These are phyloP conservation scores for Lasioglossum zephyrum DNA, from an alignment of 2,888 invertebrate species.

Conservation along the genomic window DNA sequence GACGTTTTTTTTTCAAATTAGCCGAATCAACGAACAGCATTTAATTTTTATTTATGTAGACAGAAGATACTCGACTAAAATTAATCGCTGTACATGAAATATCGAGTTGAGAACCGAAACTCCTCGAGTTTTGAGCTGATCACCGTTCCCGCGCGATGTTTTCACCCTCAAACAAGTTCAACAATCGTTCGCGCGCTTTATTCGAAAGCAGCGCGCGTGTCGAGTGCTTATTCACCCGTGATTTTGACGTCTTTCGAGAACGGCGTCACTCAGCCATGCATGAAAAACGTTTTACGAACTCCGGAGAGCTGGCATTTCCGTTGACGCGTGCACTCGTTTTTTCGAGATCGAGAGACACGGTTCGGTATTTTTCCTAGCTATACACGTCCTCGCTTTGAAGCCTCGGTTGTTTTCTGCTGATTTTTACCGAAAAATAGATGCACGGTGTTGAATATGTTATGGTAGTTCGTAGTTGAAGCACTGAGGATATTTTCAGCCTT, in stretches of 20 bases:
- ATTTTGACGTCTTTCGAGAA: background rate
- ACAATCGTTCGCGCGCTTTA: background rate
- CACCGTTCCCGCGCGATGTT: background rate
- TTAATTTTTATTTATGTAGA: too few species aligned
- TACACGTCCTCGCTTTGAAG: background rate
- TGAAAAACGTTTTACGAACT: background rate
- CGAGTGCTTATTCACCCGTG: background rate
- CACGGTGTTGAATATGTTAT: background rate
- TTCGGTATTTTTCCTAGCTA: too few species aligned
- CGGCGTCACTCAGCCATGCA: background rate
- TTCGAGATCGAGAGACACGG: too few species aligned
- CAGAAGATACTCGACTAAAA: too few species aligned
- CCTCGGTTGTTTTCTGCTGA: background rate
- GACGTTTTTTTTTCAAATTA: too few species aligned
- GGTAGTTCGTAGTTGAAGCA: background rate
- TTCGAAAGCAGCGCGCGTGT: background rate
- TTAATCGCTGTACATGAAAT: too few species aligned
- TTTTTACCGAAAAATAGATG: background rate
- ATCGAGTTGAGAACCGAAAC: background rate
- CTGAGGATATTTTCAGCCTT: background rate
- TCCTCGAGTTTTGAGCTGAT: background rate
- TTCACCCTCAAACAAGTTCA: background rate
- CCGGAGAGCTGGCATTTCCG: background rate
- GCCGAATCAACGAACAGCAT: too few species aligned
- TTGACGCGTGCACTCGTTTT: background rate